Evolutionary conservation across 2,797 vertebrate genomes (phyloP).

Genomic region (Molossus molossus): DNA sequence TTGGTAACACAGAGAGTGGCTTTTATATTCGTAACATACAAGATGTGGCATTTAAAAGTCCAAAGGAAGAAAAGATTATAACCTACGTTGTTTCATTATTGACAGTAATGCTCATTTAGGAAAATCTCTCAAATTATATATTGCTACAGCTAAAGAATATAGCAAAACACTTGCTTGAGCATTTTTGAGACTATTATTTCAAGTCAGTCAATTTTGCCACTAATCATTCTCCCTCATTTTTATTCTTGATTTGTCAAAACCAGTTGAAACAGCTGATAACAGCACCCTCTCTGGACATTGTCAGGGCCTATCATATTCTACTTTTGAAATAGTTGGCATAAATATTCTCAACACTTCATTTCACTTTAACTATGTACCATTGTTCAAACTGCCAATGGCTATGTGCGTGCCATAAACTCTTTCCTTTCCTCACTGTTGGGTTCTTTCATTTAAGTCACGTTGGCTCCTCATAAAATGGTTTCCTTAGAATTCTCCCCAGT

Average conservation of each 20-base stretch:
- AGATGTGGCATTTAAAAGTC: conserved; percentile 29
- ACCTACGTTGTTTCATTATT: conserved; percentile 27
- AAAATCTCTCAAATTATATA: conserved; percentile 36
- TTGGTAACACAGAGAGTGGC: neutral
- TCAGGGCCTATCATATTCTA: neutral
- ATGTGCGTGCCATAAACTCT: neutral
- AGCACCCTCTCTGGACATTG: conserved; percentile 54
- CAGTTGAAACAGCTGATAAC: conserved; percentile 23
- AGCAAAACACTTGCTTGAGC: conserved; percentile 39
- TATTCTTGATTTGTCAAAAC: conserved; percentile 51
- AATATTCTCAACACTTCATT: conserved; percentile 22
- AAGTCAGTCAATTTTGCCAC: conserved; percentile 16
- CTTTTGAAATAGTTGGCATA: conserved; percentile 44
- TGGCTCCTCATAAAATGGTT: neutral
- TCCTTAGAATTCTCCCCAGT: conserved; percentile 11
- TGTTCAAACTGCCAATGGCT: neutral
- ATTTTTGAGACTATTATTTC: conserved; percentile 40
- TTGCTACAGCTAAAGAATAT: neutral
- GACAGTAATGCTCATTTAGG: neutral
- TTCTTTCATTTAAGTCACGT: conserved; percentile 26
- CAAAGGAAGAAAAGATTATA: conserved; percentile 34
- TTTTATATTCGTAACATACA: neutral
- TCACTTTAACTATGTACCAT: neutral
- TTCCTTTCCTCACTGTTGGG: neutral
- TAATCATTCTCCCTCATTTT: conserved; percentile 61